phyloP scores from a whole-genome alignment of 2,888 invertebrate genomes.

The Resseliella maxima region DNA sequence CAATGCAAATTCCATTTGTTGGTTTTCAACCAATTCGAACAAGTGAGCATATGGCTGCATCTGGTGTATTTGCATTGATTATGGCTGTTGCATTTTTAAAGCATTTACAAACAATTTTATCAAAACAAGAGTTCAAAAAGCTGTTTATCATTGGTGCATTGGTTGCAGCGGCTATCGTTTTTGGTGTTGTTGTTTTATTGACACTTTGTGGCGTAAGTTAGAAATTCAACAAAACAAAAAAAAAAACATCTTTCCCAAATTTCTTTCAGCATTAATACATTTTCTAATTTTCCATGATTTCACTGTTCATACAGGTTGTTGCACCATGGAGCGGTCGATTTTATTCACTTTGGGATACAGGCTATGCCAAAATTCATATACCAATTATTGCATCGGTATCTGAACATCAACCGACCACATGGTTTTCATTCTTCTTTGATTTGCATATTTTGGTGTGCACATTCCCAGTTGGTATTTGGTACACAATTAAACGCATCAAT shows the following conservation, averaged over 20 bases:
- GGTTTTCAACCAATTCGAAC: conserved; percentile 99
- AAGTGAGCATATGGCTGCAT: conserved; percentile 99
- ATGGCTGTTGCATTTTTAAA: conserved; percentile 89
- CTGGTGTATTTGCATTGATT: conserved; percentile 94
- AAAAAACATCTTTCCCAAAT: background rate
- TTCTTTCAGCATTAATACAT: background rate
- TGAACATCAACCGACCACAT: conserved; percentile 99
- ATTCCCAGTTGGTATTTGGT: conserved; percentile 99
- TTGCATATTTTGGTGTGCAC: conserved; percentile 95
- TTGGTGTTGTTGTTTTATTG: conserved; percentile 85
- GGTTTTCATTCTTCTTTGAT: conserved; percentile 99
- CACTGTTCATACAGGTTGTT: conserved; percentile 70
- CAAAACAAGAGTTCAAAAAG: conserved; percentile 90
- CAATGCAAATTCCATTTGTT: conserved; percentile 97
- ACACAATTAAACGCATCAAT: conserved; percentile 96
- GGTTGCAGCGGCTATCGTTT: conserved; percentile 81
- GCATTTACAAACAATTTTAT: conserved; percentile 87
- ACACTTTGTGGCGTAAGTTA: conserved; percentile 83
- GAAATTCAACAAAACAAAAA: background rate
- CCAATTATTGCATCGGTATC: conserved; percentile 99
- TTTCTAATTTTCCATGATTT: too few relatives aligned
- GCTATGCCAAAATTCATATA: conserved; percentile 99
- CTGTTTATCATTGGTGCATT: conserved; percentile 84
- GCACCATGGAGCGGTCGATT: conserved; percentile 89
- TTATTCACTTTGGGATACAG: conserved; percentile 99